phyloP scores from a whole-genome alignment of 1,140 invertebrate species.

The Paralvinella palmiformis region DNA sequence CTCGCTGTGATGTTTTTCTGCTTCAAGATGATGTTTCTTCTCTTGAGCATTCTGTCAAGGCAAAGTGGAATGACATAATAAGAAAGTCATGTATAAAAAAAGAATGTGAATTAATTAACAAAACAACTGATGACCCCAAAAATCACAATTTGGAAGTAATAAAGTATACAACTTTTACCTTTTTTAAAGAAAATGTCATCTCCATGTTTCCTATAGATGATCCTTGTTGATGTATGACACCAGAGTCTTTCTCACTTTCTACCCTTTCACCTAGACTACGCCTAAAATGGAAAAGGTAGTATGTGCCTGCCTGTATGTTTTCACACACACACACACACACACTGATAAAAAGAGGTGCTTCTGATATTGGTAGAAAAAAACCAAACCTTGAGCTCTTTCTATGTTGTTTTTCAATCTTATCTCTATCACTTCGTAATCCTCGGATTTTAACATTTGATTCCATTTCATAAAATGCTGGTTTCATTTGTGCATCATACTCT shows the following conservation, averaged over 20 bases:
- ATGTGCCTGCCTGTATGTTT: not conserved
- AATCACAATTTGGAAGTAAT: not conserved
- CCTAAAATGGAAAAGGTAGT: constrained; percentile 45
- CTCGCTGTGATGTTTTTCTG: constrained; percentile 64
- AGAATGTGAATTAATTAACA: not conserved
- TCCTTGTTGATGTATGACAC: constrained; percentile 54
- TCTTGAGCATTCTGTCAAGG: constrained; percentile 23
- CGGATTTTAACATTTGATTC: not conserved
- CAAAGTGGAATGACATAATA: not conserved
- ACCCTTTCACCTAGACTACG: constrained; percentile 66
- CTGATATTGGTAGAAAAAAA: not conserved
- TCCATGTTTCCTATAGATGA: constrained; percentile 63
- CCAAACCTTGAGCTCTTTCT: not conserved
- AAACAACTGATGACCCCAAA: not conserved
- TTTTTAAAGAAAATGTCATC: constrained; percentile 68
- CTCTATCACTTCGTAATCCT: not conserved
- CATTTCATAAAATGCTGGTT: no score
- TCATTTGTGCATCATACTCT: no score
- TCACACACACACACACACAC: no score
- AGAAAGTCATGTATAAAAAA: not conserved
- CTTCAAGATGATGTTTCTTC: constrained; percentile 26
- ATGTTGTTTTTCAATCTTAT: constrained; percentile 18
- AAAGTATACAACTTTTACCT: constrained; percentile 40
- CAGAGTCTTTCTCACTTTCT: constrained; percentile 53
- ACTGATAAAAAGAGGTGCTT: not conserved